These are phyloP conservation scores for Tanytarsus gracilentus DNA, from an alignment of 2,888 invertebrate species.

Conservation along the genomic window DNA sequence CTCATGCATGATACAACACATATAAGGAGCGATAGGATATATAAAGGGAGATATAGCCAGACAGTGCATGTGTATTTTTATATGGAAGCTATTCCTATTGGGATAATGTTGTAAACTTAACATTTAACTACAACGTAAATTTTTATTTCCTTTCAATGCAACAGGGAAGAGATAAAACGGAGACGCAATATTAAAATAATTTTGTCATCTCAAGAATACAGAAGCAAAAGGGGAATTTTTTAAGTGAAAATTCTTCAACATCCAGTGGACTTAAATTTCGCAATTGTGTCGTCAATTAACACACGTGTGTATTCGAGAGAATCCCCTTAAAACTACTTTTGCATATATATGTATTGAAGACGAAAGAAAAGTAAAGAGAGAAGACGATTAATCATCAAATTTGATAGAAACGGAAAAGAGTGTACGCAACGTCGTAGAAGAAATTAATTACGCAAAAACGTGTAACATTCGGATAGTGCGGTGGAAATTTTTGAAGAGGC, in stretches of 20 bases:
- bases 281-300: too few species aligned
- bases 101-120: background rate
- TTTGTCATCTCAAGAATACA: too few species aligned
- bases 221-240: background rate
- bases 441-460: conserved; percentile 28
- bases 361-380: conserved; percentile 11
- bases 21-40: background rate
- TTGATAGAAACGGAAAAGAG: conserved; percentile 16
- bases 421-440: conserved; percentile 10
- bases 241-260: too few species aligned
- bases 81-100: too few species aligned
- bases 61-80: background rate
- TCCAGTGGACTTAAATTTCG: too few species aligned
- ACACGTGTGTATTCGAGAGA: background rate
- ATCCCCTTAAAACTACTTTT: conserved; percentile 2
- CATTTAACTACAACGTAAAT: background rate
- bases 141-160: conserved; percentile 5
- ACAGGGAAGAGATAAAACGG: conserved; percentile 20
- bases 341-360: background rate
- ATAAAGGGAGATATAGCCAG: background rate
- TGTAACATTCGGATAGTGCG: too few species aligned
- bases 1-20: conserved; percentile 11
- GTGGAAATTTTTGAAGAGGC: too few species aligned
- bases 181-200: conserved; percentile 22
- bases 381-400: conserved; percentile 13